phyloP scores from a whole-genome alignment of 2,888 invertebrate genomes.

The Idaea dimidiata region DNA sequence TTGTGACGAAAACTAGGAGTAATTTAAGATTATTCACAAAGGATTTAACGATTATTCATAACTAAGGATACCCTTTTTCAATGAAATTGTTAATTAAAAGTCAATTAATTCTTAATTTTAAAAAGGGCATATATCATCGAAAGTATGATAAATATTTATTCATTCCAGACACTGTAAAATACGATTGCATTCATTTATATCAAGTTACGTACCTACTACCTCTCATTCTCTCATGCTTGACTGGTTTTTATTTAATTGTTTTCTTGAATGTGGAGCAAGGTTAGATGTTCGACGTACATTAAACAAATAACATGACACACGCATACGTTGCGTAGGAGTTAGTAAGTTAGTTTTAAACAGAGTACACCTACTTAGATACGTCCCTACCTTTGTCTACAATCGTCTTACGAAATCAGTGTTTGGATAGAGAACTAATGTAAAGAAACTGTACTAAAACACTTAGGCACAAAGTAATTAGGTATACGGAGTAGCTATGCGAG shows the following conservation, averaged over 20 bases:
- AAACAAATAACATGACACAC: constrained; percentile 64
- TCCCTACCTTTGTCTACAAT: constrained; percentile 4
- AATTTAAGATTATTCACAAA: too few relatives aligned
- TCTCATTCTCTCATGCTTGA: constrained; percentile 5
- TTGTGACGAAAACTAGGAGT: too few relatives aligned
- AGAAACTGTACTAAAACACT: not conserved
- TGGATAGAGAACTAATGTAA: constrained; percentile 6
- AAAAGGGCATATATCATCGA: too few relatives aligned
- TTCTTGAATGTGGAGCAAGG: constrained; percentile 71
- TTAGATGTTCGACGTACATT: constrained; percentile 65
- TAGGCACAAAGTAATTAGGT: not conserved
- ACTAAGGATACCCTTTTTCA: too few relatives aligned
- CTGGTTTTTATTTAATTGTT: constrained; percentile 59
- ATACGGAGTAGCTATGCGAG: not conserved
- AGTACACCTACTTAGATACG: constrained; percentile 4
- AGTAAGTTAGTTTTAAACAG: constrained; percentile 25
- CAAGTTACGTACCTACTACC: not conserved
- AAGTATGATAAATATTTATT: not conserved
- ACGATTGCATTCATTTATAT: not conserved
- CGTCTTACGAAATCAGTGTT: constrained; percentile 13
- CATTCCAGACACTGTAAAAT: not conserved
- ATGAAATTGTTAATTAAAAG: too few relatives aligned
- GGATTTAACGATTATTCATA: too few relatives aligned
- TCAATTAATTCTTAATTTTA: too few relatives aligned
- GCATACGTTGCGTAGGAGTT: constrained; percentile 48